These are phyloP conservation scores for Erebia aethiops DNA, from an alignment of 2,888 invertebrate species.

Conservation along the genomic window DNA sequence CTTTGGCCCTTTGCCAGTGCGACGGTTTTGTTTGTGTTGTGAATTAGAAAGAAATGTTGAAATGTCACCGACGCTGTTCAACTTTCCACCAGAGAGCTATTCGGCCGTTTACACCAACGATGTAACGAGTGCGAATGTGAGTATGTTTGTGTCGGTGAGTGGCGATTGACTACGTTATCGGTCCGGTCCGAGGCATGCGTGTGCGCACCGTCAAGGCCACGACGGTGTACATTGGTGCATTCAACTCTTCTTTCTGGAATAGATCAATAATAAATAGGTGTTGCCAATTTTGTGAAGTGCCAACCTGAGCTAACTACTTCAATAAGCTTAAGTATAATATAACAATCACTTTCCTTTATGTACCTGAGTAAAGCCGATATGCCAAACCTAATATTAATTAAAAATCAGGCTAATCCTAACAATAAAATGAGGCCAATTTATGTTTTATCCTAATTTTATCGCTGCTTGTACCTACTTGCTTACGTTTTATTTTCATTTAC, in stretches of 20 bases:
- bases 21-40: slow-evolving; percentile 51
- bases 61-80: slow-evolving; percentile 66
- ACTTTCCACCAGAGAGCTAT: slow-evolving; percentile 75
- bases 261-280: slow-evolving; percentile 24
- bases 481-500: no score
- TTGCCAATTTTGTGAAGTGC: no score
- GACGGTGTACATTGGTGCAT: slow-evolving; percentile 60
- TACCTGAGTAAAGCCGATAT: no score
- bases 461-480: no score
- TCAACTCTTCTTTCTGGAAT: slow-evolving; percentile 62
- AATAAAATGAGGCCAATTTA: no score
- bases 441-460: no score
- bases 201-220: slow-evolving; percentile 68
- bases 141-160: slow-evolving; percentile 55
- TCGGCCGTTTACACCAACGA: slow-evolving; percentile 70
- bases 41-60: slow-evolving; percentile 61
- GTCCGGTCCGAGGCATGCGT: slow-evolving; percentile 56
- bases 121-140: slow-evolving; percentile 66
- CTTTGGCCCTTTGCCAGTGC: slow-evolving; percentile 18
- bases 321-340: no score
- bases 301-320: no score
- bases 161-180: slow-evolving; percentile 58
- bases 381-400: no score
- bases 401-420: no score
- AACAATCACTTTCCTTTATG: no score